A percentile compares a stretch with the other conserved stretches of the same genome.
phyloP scores from a whole-genome alignment of 1,140 invertebrate genomes.

The Solenopsis fugax region DNA sequence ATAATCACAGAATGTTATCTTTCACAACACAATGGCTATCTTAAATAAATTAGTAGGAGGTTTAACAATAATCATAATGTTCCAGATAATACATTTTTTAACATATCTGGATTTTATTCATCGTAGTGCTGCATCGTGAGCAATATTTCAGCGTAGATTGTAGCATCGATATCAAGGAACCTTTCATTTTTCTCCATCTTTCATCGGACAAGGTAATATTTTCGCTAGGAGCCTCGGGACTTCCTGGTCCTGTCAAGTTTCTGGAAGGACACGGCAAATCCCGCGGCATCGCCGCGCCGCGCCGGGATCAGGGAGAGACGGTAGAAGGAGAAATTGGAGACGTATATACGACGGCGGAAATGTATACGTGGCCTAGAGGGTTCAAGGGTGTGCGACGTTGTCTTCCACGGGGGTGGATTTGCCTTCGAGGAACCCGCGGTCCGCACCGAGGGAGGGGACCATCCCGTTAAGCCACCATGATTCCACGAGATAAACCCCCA shows the following conservation, averaged over 20 bases:
- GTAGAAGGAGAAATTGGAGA: conserved; percentile 75
- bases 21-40: not conserved
- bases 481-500: conserved; percentile 78
- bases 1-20: not conserved
- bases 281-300: conserved; percentile 38
- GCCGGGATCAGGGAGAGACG: conserved; percentile 33
- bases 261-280: conserved; percentile 71
- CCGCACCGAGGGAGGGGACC: conserved; percentile 65
- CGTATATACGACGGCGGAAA: conserved; percentile 61
- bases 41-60: not conserved
- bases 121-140: not conserved
- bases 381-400: conserved; percentile 72
- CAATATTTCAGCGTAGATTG: conserved; percentile 14
- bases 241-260: conserved; percentile 68
- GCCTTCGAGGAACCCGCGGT: conserved; percentile 69
- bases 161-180: conserved; percentile 40
- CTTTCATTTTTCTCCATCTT: conserved; percentile 73
- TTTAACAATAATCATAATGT: not conserved
- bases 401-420: conserved; percentile 78
- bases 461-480: conserved; percentile 77
- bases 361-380: conserved; percentile 70
- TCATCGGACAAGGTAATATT: conserved; percentile 71
- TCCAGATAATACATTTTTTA: not conserved
- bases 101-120: not conserved
- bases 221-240: conserved; percentile 56